Conservation (phyloP, 2,113 vertebrate genomes). For the Myocastor coypus region DNA sequence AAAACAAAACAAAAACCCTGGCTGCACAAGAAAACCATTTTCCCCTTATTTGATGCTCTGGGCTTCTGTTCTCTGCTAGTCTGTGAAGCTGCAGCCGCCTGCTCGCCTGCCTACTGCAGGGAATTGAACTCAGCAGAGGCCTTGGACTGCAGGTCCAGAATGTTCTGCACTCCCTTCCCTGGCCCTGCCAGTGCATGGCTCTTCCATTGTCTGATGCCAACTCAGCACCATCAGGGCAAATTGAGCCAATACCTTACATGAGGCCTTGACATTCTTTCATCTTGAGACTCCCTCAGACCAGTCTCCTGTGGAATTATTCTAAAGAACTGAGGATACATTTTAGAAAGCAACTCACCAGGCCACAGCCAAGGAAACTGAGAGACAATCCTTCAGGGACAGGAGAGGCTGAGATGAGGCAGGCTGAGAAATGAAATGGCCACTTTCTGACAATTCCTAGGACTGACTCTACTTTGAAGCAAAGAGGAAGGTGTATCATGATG, state of each 20-base stretch:
- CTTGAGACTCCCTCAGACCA: not conserved
- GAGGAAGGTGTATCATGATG: not conserved
- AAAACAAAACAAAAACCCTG: slow-evolving; percentile 60
- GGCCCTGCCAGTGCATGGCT: rapidly evolving
- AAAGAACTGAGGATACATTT: not conserved
- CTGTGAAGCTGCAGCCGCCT: not conserved
- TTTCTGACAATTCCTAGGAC: not conserved
- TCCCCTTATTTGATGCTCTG: slow-evolving; percentile 21
- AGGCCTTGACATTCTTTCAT: too few relatives aligned
- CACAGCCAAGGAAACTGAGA: not conserved
- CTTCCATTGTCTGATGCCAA: not conserved
- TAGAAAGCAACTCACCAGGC: not conserved
- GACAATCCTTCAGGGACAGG: not conserved
- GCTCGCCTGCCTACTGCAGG: not conserved
- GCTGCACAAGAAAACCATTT: slow-evolving; percentile 62
- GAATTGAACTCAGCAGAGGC: not conserved
- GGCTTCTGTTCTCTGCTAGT: not conserved
- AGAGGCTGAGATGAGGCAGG: not conserved
- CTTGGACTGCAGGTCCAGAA: not conserved
- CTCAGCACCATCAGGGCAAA: rapidly evolving
- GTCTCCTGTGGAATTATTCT: not conserved
- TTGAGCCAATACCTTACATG: not conserved
- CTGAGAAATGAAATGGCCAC: not conserved
- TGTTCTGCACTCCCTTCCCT: not conserved
- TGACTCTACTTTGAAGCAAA: not conserved